A percentile compares a stretch with the other conserved stretches of the same genome.
Conservation (phyloP, 1,140 invertebrate genomes). For the Oedothorax gibbosus region DNA sequence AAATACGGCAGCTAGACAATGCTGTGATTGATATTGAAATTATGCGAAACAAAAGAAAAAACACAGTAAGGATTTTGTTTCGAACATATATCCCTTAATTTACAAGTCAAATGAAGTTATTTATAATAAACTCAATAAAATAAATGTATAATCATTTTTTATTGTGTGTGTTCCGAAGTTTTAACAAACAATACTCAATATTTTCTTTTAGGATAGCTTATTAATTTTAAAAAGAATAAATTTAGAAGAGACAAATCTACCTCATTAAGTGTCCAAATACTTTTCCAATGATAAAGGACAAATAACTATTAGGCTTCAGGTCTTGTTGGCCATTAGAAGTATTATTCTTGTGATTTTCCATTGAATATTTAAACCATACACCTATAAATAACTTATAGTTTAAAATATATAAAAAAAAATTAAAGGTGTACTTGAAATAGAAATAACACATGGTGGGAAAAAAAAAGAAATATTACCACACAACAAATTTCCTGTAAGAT, state of each 20-base stretch:
- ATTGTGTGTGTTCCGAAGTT: not conserved
- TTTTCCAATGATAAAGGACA: constrained; percentile 37
- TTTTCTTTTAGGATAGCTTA: not conserved
- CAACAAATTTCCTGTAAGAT: constrained; percentile 76
- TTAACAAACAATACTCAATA: not conserved
- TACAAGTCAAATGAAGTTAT: no score
- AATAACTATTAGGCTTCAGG: constrained; percentile 29
- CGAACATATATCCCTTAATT: no score
- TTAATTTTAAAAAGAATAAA: not conserved
- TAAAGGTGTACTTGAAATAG: not conserved
- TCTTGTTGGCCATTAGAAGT: constrained; percentile 31
- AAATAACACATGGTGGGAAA: not conserved
- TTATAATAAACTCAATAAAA: no score
- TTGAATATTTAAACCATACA: constrained; percentile 40
- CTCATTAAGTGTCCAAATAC: constrained; percentile 53
- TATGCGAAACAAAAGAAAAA: no score
- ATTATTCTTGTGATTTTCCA: constrained; percentile 39
- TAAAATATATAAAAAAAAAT: constrained; percentile 7
- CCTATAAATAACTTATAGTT: constrained; percentile 19
- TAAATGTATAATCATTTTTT: no score
- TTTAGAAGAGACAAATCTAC: constrained; percentile 15
- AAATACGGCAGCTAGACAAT: no score
- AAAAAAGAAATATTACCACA: constrained; percentile 70
- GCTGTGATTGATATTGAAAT: no score
- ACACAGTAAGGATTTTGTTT: no score